Evolutionary conservation across 2,888 invertebrate genomes (phyloP), one percentile per base, ranked within the genome.

Genomic region (Rhamnusium bicolor): DNA sequence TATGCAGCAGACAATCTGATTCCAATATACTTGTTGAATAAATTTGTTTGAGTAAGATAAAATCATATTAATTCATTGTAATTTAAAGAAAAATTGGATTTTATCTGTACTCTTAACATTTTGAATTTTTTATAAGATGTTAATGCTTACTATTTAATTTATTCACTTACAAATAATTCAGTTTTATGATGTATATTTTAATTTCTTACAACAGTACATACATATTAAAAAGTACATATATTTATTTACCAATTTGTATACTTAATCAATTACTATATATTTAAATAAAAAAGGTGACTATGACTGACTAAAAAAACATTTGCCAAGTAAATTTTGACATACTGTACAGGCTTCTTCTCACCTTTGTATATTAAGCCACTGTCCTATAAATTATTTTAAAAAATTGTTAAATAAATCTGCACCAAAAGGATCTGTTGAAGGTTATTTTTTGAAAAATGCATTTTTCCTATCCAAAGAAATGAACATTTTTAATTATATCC

Each of bases 121-220:
- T 40, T n/a, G 12, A n/a, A 40, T 40, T n/a, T n/a, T 24, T 24
- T 40, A 3, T 40, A 12, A 12, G 10, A 12, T 32, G 12, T 32
- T 40, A 5, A n/a, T 40, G 16, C 16, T 24, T 63, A 21, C 4
- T 49, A 49, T 19, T 40, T 40, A 63, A 49, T 19, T 40, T 40
- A 12, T 66, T 29, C 21, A 2, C 19, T 53, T 53, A 66, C 8
- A 27, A 32, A 19, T 54, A 66, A 51, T 66, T 54, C 32, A 66
- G 1, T 29, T 40, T 4, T 4, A 67, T 54, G 16, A 47, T 19
- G 53, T 61, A 61, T 60, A 66, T 49, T 73, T 73, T 24, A 63
- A 70, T 70, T 73, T 62, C 67, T 63, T 51, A 70, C 66, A 58
- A 71, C 62, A 71, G 67, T 58, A 71, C 70, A 71, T 54, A 70